A percentile compares a stretch with the other conserved stretches of the same genome.
These are phyloP conservation scores for Nasonia oneida DNA, from an alignment of 2,888 invertebrate species.

Conservation along the genomic window DNA sequence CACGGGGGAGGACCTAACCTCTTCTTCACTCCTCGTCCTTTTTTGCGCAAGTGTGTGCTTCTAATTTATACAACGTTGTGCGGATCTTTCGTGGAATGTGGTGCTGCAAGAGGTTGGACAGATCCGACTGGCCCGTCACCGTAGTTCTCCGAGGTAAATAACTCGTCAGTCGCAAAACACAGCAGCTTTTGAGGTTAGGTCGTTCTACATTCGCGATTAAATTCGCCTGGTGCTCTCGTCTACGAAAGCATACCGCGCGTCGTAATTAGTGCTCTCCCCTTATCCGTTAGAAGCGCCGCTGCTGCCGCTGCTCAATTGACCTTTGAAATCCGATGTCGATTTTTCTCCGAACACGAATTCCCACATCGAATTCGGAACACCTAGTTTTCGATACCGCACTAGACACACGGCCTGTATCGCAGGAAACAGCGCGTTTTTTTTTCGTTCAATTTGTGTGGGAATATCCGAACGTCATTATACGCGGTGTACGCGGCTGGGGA, in stretches of 20 bases:
- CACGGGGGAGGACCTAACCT: constrained; percentile 38
- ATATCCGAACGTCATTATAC: background rate
- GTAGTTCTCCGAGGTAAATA: constrained; percentile 45
- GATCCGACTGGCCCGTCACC: constrained; percentile 46
- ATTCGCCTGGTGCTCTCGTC: background rate
- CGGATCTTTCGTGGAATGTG: constrained; percentile 11
- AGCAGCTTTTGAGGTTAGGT: background rate
- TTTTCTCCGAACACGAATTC: background rate
- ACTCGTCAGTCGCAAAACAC: background rate
- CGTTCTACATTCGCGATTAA: background rate
- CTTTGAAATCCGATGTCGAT: background rate
- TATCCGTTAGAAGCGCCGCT: background rate
- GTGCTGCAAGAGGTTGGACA: constrained; percentile 45
- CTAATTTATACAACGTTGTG: background rate
- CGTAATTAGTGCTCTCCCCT: background rate
- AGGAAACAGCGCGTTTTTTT: background rate
- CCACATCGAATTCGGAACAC: background rate
- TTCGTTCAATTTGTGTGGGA: constrained; percentile 40
- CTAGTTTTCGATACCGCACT: background rate
- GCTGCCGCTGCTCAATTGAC: background rate
- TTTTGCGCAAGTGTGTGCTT: background rate
- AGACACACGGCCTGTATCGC: background rate
- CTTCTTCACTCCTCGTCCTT: background rate
- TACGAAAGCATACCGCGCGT: background rate
- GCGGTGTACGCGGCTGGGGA: background rate